Evolutionary conservation across 2,113 vertebrate species (phyloP).

Genomic region (Silurus asotus): DNA sequence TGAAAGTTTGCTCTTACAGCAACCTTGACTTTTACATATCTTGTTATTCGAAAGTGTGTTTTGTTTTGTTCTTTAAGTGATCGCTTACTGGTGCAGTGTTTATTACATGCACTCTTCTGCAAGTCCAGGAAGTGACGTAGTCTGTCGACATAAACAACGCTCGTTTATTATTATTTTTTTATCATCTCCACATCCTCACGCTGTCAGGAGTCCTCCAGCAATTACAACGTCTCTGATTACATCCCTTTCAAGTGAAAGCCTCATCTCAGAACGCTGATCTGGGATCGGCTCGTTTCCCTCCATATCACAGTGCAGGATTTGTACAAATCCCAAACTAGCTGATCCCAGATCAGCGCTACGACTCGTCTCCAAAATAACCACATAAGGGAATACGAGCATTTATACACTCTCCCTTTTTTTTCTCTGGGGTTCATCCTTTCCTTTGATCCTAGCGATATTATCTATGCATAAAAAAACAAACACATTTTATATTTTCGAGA

Average conservation of each 20-base stretch:
- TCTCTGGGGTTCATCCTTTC: not conserved
- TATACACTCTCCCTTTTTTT: not conserved
- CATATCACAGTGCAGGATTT: not conserved
- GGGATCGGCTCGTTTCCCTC: conserved; percentile 3
- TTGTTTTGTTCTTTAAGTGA: not conserved
- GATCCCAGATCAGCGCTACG: not conserved
- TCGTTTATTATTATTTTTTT: not conserved
- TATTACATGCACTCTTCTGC: not conserved
- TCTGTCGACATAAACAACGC: not conserved
- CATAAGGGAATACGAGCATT: not conserved
- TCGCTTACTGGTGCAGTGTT: conserved; percentile 15
- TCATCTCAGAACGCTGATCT: not conserved
- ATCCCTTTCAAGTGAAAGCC: conserved; percentile 22
- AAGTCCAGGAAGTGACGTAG: not conserved
- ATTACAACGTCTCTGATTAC: conserved; percentile 36
- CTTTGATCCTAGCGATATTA: not conserved
- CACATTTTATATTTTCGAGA: not conserved
- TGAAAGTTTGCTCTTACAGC: conserved; percentile 5
- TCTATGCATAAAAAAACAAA: conserved; percentile 28
- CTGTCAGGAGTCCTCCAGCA: not conserved
- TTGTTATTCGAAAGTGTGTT: conserved; percentile 27
- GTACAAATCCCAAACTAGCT: not conserved
- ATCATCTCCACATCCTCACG: not conserved
- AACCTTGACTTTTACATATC: conserved; percentile 44
- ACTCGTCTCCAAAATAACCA: not conserved